Evolutionary conservation across 2,113 vertebrate genomes (phyloP).

Genomic region (Craseonycteris thonglongyai): DNA sequence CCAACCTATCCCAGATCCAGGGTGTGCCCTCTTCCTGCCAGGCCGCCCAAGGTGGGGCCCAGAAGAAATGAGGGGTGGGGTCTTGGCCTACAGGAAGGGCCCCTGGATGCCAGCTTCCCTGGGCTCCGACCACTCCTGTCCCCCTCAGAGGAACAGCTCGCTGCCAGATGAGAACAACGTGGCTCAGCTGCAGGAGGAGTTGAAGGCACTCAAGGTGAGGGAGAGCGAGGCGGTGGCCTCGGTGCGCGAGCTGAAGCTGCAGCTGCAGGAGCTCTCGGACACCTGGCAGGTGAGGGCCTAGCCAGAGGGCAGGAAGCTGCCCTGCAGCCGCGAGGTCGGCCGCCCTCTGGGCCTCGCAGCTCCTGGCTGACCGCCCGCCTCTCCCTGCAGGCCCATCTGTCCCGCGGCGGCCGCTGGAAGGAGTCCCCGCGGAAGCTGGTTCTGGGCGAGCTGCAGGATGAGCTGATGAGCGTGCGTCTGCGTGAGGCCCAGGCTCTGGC

Average conservation of each 20-base stretch:
- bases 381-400: conserved; percentile 83
- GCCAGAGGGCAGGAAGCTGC: neutral
- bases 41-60: neutral
- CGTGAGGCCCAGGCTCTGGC: conserved; percentile 92
- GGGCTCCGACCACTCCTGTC: neutral
- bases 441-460: conserved; percentile 90
- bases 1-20: neutral
- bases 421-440: conserved; percentile 92
- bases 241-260: conserved; percentile 87
- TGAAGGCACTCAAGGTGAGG: conserved; percentile 89
- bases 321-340: neutral
- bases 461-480: conserved; percentile 88
- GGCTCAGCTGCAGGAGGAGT: conserved; percentile 89
- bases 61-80: neutral
- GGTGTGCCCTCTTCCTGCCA: neutral
- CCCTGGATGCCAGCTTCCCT: accelerated
- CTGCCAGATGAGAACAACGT: conserved; percentile 93
- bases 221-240: conserved; percentile 88
- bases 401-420: conserved; percentile 90
- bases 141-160: conserved; percentile 84
- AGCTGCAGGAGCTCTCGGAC: conserved; percentile 91
- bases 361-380: neutral
- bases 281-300: conserved; percentile 88
- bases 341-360: neutral
- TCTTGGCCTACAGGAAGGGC: neutral